These are phyloP conservation scores for Aphelenchoides fujianensis DNA, from an alignment of 1,140 invertebrate genomes.

Conservation along the genomic window DNA sequence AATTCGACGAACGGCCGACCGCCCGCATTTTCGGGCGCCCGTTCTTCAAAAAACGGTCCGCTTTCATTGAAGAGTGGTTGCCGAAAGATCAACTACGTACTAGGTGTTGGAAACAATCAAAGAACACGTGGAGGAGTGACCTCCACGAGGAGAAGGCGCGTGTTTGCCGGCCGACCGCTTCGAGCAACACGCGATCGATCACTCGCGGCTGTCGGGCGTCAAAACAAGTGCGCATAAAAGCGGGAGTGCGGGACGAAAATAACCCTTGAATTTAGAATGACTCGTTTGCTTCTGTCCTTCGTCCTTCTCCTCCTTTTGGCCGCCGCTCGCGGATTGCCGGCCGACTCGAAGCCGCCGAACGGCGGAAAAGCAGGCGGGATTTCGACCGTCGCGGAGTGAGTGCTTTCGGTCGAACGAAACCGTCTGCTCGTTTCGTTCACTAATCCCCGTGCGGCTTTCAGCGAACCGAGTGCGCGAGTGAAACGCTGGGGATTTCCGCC, in stretches of 20 bases:
- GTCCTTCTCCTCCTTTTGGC: neutral
- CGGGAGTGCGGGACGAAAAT: neutral
- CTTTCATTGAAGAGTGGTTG: too few species aligned
- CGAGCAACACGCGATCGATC: neutral
- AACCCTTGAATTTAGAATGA: neutral
- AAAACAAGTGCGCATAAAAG: neutral
- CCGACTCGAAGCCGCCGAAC: neutral
- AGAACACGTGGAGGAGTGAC: too few species aligned
- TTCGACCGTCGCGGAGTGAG: too few species aligned
- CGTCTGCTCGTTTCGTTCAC: too few species aligned
- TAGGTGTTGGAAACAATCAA: too few species aligned
- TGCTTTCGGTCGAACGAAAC: too few species aligned
- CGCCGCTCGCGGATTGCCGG: neutral
- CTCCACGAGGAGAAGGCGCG: neutral
- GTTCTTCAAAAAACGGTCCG: too few species aligned
- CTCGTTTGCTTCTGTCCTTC: neutral
- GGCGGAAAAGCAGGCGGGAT: too few species aligned
- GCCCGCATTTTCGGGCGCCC: too few species aligned
- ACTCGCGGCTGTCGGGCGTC: neutral
- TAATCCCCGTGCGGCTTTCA: neutral
- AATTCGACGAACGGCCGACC: too few species aligned
- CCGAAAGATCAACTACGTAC: too few species aligned
- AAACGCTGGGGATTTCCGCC: constrained; percentile 1
- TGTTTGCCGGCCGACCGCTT: neutral
- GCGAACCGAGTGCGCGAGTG: neutral